These are phyloP conservation scores for Campoplex nolae DNA, from an alignment of 2,888 invertebrate genomes.

Conservation along the genomic window DNA sequence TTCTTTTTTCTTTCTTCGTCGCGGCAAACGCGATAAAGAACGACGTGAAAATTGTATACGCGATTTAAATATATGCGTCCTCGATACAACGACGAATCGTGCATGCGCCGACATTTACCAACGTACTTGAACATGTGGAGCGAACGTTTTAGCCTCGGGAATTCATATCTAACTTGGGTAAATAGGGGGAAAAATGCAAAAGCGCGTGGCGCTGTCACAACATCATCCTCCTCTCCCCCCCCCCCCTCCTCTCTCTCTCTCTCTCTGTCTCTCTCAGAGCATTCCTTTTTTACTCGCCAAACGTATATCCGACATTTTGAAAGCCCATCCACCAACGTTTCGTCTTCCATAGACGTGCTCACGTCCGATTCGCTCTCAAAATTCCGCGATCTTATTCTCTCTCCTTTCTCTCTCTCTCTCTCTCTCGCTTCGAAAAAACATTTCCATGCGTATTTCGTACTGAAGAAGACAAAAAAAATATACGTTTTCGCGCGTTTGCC, in stretches of 20 bases:
- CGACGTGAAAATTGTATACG: not conserved
- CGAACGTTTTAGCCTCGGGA: not conserved
- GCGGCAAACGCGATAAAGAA: not conserved
- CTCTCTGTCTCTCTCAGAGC: not conserved
- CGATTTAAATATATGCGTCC: not conserved
- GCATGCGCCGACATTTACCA: not conserved
- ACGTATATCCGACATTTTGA: constrained; percentile 40
- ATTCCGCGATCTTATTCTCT: not conserved
- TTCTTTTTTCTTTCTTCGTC: not conserved
- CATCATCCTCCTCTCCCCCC: not conserved
- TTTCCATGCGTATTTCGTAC: not conserved
- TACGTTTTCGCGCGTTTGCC: not conserved
- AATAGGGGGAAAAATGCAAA: constrained; percentile 16
- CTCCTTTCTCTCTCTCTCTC: not conserved
- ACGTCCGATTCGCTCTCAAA: constrained; percentile 11
- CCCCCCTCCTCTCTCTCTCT: too few species aligned
- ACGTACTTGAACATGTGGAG: not conserved
- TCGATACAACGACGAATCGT: not conserved
- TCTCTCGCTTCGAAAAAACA: not conserved
- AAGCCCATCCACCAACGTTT: constrained; percentile 14
- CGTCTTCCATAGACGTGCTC: not conserved
- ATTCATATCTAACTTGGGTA: not conserved
- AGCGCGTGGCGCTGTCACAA: constrained; percentile 55
- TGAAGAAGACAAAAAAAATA: too few species aligned
- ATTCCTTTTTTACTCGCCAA: not conserved